Evolutionary conservation across 2,888 invertebrate genomes (phyloP), one percentile per base, ranked within the genome.

Genomic region (Brenthis ino): DNA sequence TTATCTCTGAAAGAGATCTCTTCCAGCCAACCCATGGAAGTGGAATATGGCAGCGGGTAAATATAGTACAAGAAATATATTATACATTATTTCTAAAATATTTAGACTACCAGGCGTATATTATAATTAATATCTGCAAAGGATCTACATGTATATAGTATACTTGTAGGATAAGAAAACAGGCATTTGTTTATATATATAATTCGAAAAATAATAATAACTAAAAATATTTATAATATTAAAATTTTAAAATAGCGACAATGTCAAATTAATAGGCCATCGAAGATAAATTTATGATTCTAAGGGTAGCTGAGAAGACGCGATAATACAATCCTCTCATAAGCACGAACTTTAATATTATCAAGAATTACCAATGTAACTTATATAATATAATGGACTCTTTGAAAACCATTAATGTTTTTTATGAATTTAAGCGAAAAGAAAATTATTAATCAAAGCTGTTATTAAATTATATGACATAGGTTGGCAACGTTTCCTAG

Each of bases 261-360:
- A 67, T 56, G 70, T 68, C 66, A 70, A 74, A 72, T 74, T 65
- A 71, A 69, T 64, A 76, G 64, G 70, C 74, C 71, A 71, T 74
- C 57, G 80, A 76, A 77, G 79, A 80, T 83, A 84, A 84, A 83
- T 85, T 84, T 84, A 83, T 81, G 83, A 80, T 80, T 80, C 64
- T 70, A 70, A 70, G 70, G 71, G 67, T 66, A 82, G 80, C 87
- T 88, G 89, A 81, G 82, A 82, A 82, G 81, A 78, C 75, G 85
- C 83, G 89, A 91, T 91, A 89, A 83, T 82, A 82, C 73, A 86
- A 89, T 83, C 79, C 77, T 79, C 81, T 80, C 85, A 86, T 88
- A 75, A 88, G 90, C 90, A 91, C 90, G 90, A 81, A 82, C 87
- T 74, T 69, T 67, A 74, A 75, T 75, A 76, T 73, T 70, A 75